These are phyloP conservation scores for Tympanoctomys barrerae DNA, from an alignment of 2,797 vertebrate genomes.

Conservation along the genomic window DNA sequence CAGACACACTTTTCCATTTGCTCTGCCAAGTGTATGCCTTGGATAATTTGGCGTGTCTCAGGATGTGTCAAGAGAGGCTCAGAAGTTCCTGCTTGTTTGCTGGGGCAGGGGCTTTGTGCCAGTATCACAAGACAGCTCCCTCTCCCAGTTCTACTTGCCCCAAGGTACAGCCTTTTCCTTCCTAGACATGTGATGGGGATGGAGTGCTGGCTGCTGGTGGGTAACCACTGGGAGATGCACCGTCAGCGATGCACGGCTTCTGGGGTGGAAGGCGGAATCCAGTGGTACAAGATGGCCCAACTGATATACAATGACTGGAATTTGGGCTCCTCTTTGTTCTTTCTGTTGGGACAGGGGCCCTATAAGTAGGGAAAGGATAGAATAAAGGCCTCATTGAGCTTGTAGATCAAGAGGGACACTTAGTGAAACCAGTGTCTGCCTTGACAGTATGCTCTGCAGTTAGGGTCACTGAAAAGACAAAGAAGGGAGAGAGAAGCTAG, in stretches of 20 bases:
- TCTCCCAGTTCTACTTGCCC: neutral
- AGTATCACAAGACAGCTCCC: neutral
- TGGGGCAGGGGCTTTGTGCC: too few relatives aligned
- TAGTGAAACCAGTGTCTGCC: neutral
- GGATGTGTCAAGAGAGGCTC: neutral
- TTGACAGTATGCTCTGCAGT: neutral
- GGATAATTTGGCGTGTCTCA: neutral
- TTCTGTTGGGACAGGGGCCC: neutral
- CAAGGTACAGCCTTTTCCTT: neutral
- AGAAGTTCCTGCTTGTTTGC: neutral
- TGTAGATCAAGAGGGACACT: neutral
- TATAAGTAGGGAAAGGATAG: neutral
- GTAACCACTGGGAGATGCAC: neutral
- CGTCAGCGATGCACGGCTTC: neutral
- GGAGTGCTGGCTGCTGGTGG: neutral
- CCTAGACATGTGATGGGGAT: too few relatives aligned
- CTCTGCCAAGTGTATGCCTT: slow-evolving; percentile 3
- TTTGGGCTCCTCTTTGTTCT: neutral
- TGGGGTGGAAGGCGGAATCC: neutral
- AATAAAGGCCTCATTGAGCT: neutral
- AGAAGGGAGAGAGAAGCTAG: neutral
- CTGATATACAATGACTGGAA: too few relatives aligned
- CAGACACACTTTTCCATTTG: neutral
- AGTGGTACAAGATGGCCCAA: neutral
- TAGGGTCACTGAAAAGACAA: neutral